Conservation (phyloP, 2,797 vertebrate genomes). For the Tokudaia muenninki region DNA sequence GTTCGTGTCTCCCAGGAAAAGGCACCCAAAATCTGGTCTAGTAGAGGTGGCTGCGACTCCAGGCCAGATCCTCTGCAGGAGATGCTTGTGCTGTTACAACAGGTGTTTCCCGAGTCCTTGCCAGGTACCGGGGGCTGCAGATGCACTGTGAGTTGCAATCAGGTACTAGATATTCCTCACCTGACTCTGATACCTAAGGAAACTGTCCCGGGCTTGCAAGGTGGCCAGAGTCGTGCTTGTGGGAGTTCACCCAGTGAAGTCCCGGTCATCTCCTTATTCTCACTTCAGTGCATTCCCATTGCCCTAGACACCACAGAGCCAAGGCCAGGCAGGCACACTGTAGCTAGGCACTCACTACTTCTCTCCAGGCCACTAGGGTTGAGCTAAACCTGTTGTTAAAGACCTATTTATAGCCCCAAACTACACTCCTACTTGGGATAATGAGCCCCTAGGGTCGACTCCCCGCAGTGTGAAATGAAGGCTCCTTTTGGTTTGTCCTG, state of each 20-base stretch:
- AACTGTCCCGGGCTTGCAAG: not conserved
- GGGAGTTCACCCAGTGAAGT: not conserved
- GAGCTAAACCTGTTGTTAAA: slow-evolving; percentile 74
- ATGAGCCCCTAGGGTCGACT: slow-evolving; percentile 60
- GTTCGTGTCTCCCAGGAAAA: not conserved
- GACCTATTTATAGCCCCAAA: slow-evolving; percentile 74
- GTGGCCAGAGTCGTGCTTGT: not conserved
- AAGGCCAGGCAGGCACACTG: not conserved
- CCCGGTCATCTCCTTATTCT: not conserved
- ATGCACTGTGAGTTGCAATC: not conserved
- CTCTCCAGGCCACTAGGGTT: not conserved
- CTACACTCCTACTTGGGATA: slow-evolving; percentile 40
- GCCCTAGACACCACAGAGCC: not conserved
- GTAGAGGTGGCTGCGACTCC: not conserved
- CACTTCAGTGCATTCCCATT: not conserved
- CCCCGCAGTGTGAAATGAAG: slow-evolving; percentile 61
- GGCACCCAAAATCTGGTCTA: not conserved
- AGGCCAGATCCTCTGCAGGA: not conserved
- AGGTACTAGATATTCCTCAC: not conserved
- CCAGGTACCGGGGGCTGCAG: not conserved
- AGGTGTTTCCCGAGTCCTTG: not conserved
- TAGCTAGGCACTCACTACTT: not conserved
- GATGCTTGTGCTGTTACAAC: not conserved
- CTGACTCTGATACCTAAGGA: not conserved
- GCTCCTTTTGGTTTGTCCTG: slow-evolving; percentile 56